phyloP scores from a whole-genome alignment of 2,888 invertebrate genomes.

The Halocaridina rubra region DNA sequence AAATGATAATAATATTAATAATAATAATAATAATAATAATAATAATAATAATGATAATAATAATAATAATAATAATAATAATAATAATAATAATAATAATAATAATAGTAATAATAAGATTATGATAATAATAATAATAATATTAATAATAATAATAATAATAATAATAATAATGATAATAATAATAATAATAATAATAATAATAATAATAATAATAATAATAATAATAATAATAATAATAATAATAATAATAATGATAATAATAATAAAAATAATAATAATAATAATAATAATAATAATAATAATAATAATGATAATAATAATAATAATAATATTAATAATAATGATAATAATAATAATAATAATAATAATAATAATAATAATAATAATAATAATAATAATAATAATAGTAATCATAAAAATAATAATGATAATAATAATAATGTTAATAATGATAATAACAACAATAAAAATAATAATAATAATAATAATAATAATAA shows the following conservation, averaged over 20 bases:
- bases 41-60: slow-evolving; percentile 1
- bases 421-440: not conserved
- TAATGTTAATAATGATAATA: not conserved
- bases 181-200: not conserved
- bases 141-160: not conserved
- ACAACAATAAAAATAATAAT: not conserved
- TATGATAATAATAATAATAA: not conserved
- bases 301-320: not conserved
- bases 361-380: not conserved
- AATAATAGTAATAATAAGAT: not conserved
- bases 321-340: not conserved
- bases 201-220: not conserved
- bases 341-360: not conserved
- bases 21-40: not conserved
- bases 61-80: slow-evolving; percentile 1
- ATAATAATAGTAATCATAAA: not conserved
- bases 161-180: not conserved
- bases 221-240: not conserved
- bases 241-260: not conserved
- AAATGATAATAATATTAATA: not conserved
- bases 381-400: not conserved
- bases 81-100: slow-evolving; percentile 3
- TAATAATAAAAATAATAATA: not conserved
- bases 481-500: not conserved
- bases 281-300: not conserved